Conservation (phyloP, 2,888 invertebrate species). For the Acanthosepion pharaonis region DNA sequence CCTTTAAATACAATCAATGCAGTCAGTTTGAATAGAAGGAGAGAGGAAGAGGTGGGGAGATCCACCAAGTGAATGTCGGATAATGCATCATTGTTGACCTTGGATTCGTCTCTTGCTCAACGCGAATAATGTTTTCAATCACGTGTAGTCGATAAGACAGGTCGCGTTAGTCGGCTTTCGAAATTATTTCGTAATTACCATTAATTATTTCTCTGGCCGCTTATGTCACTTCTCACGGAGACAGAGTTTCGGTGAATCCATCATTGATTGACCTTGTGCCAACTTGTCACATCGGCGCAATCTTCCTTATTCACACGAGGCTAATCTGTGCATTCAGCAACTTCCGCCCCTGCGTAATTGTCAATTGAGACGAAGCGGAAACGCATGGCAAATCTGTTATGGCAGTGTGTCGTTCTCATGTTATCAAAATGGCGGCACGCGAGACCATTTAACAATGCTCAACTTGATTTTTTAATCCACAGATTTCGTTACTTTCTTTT, state of each 20-base stretch:
- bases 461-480: too few relatives aligned
- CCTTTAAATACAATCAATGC: too few relatives aligned
- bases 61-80: neutral
- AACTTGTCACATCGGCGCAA: neutral
- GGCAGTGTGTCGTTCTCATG: neutral
- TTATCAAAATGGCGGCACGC: neutral
- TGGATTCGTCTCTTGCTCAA: neutral
- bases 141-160: neutral
- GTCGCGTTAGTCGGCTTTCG: neutral
- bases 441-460: neutral
- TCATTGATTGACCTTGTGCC: neutral
- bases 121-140: neutral
- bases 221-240: neutral
- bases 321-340: neutral
- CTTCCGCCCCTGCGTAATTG: neutral
- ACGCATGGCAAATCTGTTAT: neutral
- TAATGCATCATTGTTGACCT: neutral
- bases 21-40: too few relatives aligned
- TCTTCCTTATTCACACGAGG: neutral
- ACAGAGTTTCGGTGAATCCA: neutral
- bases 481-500: too few relatives aligned
- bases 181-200: neutral
- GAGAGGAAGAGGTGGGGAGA: too few relatives aligned
- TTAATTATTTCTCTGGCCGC: neutral
- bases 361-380: constrained; percentile 2